These are phyloP conservation scores for Anarsia innoxiella DNA, from an alignment of 2,888 invertebrate genomes.

Conservation along the genomic window DNA sequence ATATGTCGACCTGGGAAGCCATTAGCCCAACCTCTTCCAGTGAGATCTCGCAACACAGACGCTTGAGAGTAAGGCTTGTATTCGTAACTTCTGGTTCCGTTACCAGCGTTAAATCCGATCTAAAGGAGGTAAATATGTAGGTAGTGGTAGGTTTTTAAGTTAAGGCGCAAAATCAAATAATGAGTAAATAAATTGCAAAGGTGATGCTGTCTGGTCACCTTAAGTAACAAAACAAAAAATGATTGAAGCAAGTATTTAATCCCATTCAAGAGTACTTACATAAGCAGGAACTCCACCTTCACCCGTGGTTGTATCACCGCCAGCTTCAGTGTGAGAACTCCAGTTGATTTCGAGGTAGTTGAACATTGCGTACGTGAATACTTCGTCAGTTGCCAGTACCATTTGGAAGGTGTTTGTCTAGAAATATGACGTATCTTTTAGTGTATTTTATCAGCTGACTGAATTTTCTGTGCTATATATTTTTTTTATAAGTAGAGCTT, in stretches of 20 bases:
- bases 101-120: constrained; percentile 98
- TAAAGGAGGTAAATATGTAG: constrained; percentile 40
- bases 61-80: constrained; percentile 93
- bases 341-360: constrained; percentile 95
- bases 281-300: constrained; percentile 91
- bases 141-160: too few relatives aligned
- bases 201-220: too few relatives aligned
- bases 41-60: constrained; percentile 87
- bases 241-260: too few relatives aligned
- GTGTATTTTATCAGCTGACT: too few relatives aligned
- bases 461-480: too few relatives aligned
- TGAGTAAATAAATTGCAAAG: too few relatives aligned
- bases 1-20: constrained; percentile 93
- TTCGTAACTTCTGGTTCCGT: constrained; percentile 91
- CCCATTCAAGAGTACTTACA: constrained; percentile 82
- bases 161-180: too few relatives aligned
- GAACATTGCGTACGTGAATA: constrained; percentile 94
- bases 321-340: constrained; percentile 93
- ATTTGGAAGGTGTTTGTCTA: constrained; percentile 97
- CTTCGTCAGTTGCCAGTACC: constrained; percentile 94
- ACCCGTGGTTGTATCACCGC: constrained; percentile 90
- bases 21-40: constrained; percentile 90
- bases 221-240: too few relatives aligned
- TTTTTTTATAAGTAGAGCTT: too few relatives aligned
- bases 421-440: too few relatives aligned